Percentiles rank a stretch among this genome's conserved stretches.
Evolutionary conservation across 35 echinoderm and acorn worm species (phyloP).

Genomic region (Apostichopus japonicus): DNA sequence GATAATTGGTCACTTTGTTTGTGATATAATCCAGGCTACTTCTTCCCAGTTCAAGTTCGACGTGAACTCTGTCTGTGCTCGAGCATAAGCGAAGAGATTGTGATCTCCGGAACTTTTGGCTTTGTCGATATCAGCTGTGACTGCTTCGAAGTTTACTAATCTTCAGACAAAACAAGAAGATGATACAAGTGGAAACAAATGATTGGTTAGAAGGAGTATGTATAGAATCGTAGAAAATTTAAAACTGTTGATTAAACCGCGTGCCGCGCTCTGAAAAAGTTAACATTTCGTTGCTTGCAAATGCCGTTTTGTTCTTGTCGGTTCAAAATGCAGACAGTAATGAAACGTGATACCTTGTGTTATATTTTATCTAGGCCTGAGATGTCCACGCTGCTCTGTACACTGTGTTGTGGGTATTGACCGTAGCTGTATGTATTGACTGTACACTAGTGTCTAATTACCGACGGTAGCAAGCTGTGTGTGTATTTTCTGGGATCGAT

Average conservation of each 20-base stretch:
- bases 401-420: too few species aligned
- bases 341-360: too few species aligned
- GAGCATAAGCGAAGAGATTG: neutral
- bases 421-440: too few species aligned
- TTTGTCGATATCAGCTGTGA: neutral
- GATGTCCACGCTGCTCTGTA: too few species aligned
- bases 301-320: too few species aligned
- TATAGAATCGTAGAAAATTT: neutral
- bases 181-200: neutral
- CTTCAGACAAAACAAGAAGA: neutral
- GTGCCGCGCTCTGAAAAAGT: too few species aligned
- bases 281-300: too few species aligned
- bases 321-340: too few species aligned
- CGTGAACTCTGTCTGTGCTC: neutral
- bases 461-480: too few species aligned
- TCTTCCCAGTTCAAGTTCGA: neutral
- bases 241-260: neutral
- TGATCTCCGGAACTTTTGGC: constrained; percentile 23
- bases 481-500: too few species aligned
- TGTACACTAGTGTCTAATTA: too few species aligned
- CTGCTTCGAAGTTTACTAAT: neutral
- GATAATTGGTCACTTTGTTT: constrained; percentile 15
- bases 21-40: constrained; percentile 5
- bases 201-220: neutral
- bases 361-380: too few species aligned